phyloP scores from a whole-genome alignment of 2,113 vertebrate genomes.

The Chunga burmeisteri region DNA sequence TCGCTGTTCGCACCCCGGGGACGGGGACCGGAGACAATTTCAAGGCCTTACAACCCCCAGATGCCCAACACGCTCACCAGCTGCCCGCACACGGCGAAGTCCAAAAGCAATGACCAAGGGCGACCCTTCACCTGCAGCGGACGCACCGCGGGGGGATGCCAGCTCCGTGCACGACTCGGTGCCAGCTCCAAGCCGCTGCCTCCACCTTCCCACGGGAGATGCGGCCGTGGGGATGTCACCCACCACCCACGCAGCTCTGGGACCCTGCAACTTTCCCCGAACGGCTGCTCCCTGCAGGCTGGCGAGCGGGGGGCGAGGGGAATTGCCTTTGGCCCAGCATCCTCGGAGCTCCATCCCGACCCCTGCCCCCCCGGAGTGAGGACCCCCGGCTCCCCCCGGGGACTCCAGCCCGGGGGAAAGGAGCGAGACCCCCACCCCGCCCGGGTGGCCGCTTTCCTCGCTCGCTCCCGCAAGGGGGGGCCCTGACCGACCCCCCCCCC shows the following conservation, averaged over 20 bases:
- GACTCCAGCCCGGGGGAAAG: not conserved
- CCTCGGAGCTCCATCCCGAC: not conserved
- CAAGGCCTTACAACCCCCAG: not conserved
- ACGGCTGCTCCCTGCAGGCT: not conserved
- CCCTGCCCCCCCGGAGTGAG: not conserved
- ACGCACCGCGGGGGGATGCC: no score
- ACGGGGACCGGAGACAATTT: not conserved
- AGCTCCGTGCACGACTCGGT: no score
- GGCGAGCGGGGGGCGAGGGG: not conserved
- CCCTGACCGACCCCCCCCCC: not conserved
- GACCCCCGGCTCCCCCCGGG: not conserved
- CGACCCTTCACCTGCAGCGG: accelerated
- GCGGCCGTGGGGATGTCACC: not conserved
- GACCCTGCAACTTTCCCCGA: not conserved
- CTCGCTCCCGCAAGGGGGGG: not conserved
- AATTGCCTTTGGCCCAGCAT: not conserved
- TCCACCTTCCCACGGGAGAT: not conserved
- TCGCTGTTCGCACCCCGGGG: accelerated
- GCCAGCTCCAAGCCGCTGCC: not conserved
- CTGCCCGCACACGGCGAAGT: not conserved
- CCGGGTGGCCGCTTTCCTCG: not conserved
- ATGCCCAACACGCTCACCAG: not conserved
- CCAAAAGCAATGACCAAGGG: not conserved
- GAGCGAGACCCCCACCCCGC: not conserved
- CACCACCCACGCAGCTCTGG: not conserved